Percentiles rank a stretch among this genome's conserved stretches.
phyloP scores from a whole-genome alignment of 2,113 vertebrate genomes.

The Hemiscyllium ocellatum region DNA sequence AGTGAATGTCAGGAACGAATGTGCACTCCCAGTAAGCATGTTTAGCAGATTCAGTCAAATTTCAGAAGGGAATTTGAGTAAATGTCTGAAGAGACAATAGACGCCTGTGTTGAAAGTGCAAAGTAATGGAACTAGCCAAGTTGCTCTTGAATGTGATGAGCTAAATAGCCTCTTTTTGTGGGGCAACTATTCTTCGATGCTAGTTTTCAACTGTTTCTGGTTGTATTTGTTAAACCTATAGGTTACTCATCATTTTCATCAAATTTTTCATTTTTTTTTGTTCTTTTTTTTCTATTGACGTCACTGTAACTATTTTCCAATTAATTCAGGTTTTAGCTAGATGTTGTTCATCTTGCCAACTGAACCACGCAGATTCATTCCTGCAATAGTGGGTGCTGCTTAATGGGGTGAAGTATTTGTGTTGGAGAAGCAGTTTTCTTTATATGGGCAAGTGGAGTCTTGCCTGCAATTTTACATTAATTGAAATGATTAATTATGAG shows the following conservation, averaged over 20 bases:
- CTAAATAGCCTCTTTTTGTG: no score
- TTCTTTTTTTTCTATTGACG: not conserved
- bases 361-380: no score
- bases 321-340: not conserved
- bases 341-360: no score
- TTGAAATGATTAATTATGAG: not conserved
- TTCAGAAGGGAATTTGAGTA: no score
- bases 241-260: not conserved
- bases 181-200: no score
- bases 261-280: not conserved
- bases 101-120: no score
- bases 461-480: not conserved
- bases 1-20: no score
- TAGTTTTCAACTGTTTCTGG: not conserved
- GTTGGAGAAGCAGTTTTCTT: not conserved
- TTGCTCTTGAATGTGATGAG: no score
- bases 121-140: no score
- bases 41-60: no score
- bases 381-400: not conserved
- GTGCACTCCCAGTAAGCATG: no score
- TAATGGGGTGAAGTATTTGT: not conserved
- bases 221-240: not conserved
- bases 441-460: not conserved
- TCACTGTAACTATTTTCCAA: not conserved
- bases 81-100: no score